These are phyloP conservation scores for Sternarchorhynchus goeldii DNA, from an alignment of 2,797 vertebrate species.

Conservation along the genomic window DNA sequence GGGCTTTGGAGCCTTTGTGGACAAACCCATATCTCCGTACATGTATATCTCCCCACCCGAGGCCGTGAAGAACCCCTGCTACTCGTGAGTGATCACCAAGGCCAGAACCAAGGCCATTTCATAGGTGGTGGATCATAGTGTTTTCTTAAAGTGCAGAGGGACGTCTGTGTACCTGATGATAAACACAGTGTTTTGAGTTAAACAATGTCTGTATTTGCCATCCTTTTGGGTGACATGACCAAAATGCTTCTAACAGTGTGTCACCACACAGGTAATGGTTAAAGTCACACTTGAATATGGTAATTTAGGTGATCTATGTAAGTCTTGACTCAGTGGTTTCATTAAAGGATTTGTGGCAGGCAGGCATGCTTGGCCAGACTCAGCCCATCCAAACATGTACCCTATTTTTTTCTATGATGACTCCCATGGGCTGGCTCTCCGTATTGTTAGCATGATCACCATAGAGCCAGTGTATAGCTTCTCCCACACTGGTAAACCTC, in stretches of 20 bases:
- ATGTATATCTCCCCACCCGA: slow-evolving; percentile 90
- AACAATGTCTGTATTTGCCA: slow-evolving; percentile 6
- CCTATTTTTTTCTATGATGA: not conserved
- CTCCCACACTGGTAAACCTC: not conserved
- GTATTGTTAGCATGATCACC: not conserved
- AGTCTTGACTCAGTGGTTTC: slow-evolving; percentile 34
- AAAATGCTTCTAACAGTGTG: slow-evolving; percentile 26
- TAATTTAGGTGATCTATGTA: slow-evolving; percentile 28
- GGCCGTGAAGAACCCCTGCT: slow-evolving; percentile 88
- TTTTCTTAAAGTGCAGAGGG: not conserved
- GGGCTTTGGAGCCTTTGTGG: slow-evolving; percentile 96
- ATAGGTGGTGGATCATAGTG: not conserved
- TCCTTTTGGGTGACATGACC: slow-evolving; percentile 9
- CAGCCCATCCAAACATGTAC: slow-evolving; percentile 6
- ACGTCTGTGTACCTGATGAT: not conserved
- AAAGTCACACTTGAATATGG: slow-evolving; percentile 20
- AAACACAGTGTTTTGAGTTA: slow-evolving; percentile 1
- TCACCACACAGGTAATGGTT: slow-evolving; percentile 8
- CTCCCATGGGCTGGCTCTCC: not conserved
- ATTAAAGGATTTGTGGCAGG: slow-evolving; percentile 27
- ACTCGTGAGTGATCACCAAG: slow-evolving; percentile 75
- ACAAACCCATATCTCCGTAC: slow-evolving; percentile 94
- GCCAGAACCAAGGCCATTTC: not conserved
- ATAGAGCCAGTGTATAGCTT: not conserved
- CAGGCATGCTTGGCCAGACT: slow-evolving; percentile 5